A percentile compares a stretch with the other conserved stretches of the same genome.
These are phyloP conservation scores for Dreissena polymorpha DNA, from an alignment of 1,140 invertebrate genomes.

Conservation along the genomic window DNA sequence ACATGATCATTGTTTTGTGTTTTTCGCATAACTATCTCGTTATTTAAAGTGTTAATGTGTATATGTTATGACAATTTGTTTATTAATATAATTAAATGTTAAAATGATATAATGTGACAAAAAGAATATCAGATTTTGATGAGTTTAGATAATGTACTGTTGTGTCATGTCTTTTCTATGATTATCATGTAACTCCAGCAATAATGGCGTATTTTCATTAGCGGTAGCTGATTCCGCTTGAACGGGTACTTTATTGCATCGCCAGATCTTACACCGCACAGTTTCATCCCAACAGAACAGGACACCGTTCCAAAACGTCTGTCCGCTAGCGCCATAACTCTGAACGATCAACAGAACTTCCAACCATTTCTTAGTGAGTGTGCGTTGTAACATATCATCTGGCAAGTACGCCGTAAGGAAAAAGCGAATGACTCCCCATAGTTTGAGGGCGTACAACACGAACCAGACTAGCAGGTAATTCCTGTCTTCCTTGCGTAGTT, in stretches of 20 bases:
- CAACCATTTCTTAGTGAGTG: background rate
- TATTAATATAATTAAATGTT: background rate
- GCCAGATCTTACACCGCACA: background rate
- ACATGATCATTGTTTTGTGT: conserved; percentile 12
- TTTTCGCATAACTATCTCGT: conserved; percentile 46
- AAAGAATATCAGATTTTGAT: background rate
- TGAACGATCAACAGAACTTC: conserved; percentile 6
- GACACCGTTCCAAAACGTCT: conserved; percentile 45
- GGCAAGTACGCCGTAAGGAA: conserved; percentile 16
- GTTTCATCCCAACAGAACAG: conserved; percentile 44
- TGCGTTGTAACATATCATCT: background rate
- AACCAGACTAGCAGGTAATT: conserved; percentile 39
- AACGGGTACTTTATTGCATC: background rate
- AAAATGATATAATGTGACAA: no score
- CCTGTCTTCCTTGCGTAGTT: conserved; percentile 27
- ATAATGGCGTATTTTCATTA: no score
- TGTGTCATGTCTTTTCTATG: no score
- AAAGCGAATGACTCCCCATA: conserved; percentile 50
- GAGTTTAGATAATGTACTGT: no score
- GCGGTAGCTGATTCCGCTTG: no score
- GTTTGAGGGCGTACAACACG: conserved; percentile 19
- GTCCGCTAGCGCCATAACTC: conserved; percentile 42
- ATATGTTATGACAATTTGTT: conserved; percentile 37
- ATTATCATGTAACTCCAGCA: no score
- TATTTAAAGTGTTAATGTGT: conserved; percentile 50